Evolutionary conservation across 2,888 invertebrate species (phyloP).

Genomic region (Aphidoletes aphidimyza): DNA sequence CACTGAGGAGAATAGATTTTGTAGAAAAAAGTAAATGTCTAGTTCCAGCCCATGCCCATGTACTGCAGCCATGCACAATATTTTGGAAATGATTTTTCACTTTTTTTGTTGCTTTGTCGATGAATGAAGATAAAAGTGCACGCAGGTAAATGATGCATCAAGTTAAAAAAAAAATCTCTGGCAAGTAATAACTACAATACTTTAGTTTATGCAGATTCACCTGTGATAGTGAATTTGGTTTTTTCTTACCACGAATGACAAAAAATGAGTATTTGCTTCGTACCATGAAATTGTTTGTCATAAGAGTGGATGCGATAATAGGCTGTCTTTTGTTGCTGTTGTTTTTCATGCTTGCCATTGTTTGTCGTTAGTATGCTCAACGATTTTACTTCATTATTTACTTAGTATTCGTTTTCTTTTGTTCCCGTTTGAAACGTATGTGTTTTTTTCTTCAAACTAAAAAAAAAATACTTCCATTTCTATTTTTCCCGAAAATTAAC

Average conservation of each 20-base stretch:
- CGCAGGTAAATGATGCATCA: not conserved
- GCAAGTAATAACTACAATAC: no score
- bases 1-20: not conserved
- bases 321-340: not conserved
- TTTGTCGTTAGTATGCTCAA: slow-evolving; percentile 1
- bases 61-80: slow-evolving; percentile 2
- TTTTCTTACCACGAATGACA: not conserved
- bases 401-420: not conserved
- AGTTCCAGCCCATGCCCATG: not conserved
- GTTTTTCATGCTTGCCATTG: slow-evolving; percentile 12
- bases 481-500: not conserved
- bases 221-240: slow-evolving; percentile 10
- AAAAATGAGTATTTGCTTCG: not conserved
- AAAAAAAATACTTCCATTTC: slow-evolving; percentile 14
- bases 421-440: not conserved
- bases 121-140: slow-evolving; percentile 20
- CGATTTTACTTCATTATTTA: not conserved
- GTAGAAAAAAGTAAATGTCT: no score
- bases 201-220: not conserved
- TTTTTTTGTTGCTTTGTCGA: not conserved
- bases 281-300: slow-evolving; percentile 52
- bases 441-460: not conserved
- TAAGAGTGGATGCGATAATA: slow-evolving; percentile 52
- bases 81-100: not conserved
- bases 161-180: no score